Evolutionary conservation across 2,113 vertebrate species (phyloP), one percentile per base, ranked within the genome.

Genomic region (Urocitellus parryii): DNA sequence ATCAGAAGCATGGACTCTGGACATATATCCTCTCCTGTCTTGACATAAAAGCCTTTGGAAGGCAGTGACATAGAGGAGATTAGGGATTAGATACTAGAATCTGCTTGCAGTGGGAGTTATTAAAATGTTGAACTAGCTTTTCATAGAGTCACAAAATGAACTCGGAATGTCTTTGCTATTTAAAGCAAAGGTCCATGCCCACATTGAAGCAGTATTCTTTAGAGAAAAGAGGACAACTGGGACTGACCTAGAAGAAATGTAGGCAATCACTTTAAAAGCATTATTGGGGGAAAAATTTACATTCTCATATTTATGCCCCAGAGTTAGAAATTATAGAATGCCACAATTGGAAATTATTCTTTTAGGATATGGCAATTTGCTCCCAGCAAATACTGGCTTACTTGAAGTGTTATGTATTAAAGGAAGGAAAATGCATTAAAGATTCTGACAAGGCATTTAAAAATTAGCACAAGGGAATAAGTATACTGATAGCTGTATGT

Each of bases 61-160:
- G 32, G 24, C 18, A 84, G 11, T 12, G 16, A n/a, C 29, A 39
- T 94, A 81, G 39, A 48, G 63, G 53, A 89, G 68, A 86, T 58
- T 29, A 85, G 70, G 70, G 88, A 93, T 63, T 96, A 81, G 1
- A 90, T 12, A 77, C n/a, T 63, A 7, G 25, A 51, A 18, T 72
- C 53, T 93, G 48, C 34, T 92, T 97, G 87, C 97, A 95, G 18
- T 95, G 96, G 84, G 96, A 97, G 72, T 97, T 94, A 98, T 97
- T 97, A 98, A 97, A 90, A 86, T 32, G 18, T 90, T 85, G 39
- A 94, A 0, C 6, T 65, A 42, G 34, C 58, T 91, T 89, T 91
- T 93, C 48, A 80, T 42, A 92, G 20, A 68, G 37, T 93, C 95
- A 63, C 45, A 91, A 58, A 13, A 93, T 72, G 74, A 94, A 67